Evolutionary conservation across 2,888 invertebrate species (phyloP), one percentile per base, ranked within the genome.

Genomic region (Rambutsinella grinnellia): DNA sequence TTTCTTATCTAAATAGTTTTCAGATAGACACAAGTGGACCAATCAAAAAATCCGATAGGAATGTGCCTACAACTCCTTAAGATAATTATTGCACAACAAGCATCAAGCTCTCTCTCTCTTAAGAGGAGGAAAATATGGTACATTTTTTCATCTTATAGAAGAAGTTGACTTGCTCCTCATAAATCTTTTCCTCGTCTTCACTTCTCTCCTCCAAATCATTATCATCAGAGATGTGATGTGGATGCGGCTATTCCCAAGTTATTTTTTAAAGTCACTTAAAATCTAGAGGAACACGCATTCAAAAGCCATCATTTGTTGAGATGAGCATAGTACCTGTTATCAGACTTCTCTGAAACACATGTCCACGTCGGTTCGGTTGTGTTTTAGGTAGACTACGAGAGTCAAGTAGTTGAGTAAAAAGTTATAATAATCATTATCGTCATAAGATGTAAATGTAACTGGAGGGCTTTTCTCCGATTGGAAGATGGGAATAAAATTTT

Each of bases 11-110:
- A n/a, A n/a, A n/a, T n/a, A n/a, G n/a, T n/a, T n/a, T 36, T 36
- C 13, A 66, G 17, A 68, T 47, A 60, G 69, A 76, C 68, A 76
- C 68, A 76, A 76, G 76, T 76, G 68, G 76, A 76, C 76, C 76
- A 76, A 76, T 76, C 68, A 76, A 76, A 75, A 71, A 57, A 58
- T 56, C 54, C 27, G 46, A 63, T 24, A 51, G 63, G 63, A 76
- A 76, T 76, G 76, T 53, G 21, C 72, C 54, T 56, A 51, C 53
- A 58, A 70, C 21, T 44, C 6, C 8, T 36, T 36, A 36, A 5
- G 36, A 36, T 36, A 36, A 36, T 36, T 36, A 36, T 36, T 36
- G 36, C 13, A 13, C 36, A 36, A 36, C 36, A 36, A 36, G 36
- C 36, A 36, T 36, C 6, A 36, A 36, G n/a, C n/a, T n/a, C n/a